Evolutionary conservation across 2,113 vertebrate species (phyloP), one percentile per base, ranked within the genome.

Genomic region (Pelecanus crispus): DNA sequence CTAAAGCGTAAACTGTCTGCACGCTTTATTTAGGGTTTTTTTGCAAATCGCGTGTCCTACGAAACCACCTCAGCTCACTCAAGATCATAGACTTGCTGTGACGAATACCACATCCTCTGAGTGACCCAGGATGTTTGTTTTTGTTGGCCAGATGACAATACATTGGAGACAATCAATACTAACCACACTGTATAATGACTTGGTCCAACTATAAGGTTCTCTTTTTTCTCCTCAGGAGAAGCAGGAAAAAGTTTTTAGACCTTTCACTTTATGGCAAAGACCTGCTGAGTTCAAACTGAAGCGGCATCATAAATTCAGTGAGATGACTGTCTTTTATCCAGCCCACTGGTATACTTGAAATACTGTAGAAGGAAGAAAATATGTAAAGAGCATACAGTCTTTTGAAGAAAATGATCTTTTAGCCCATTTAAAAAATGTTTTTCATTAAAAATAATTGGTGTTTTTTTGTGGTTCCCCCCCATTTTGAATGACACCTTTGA

Each of bases 211-310:
- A 45, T 78, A 67, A 71, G 22, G 29, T 84, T 95, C 32, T 73
- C 42, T 73, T 93, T 88, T 81, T 80, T 81, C 82, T 81, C 42
- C 63, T 84, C 34, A 81, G 62, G 56, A 93, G 73, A 88, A 92
- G 22, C 10, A 88, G 72, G 65, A 86, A 86, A 78, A 88, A 24
- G 9, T 16, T 90, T 92, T 94, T 71, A 93, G 75, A 86, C 55
- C 32, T 88, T 92, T 88, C 80, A 65, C 49, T 96, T 92, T 63
- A 88, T 72, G 34, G 86, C 56, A 91, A 81, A 93, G 63, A 63
- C 86, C 72, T 88, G 88, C 90, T 96, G 75, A 74, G 88, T 88
- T 95, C 88, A 93, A 95, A 81, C 19, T 56, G 82, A 92, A 93
- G 67, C 67, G 21, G 18, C 40, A 93, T 65, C 72, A 88, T 90